These are phyloP conservation scores for Pteria penguin DNA, from an alignment of 2,888 invertebrate genomes.

Conservation along the genomic window DNA sequence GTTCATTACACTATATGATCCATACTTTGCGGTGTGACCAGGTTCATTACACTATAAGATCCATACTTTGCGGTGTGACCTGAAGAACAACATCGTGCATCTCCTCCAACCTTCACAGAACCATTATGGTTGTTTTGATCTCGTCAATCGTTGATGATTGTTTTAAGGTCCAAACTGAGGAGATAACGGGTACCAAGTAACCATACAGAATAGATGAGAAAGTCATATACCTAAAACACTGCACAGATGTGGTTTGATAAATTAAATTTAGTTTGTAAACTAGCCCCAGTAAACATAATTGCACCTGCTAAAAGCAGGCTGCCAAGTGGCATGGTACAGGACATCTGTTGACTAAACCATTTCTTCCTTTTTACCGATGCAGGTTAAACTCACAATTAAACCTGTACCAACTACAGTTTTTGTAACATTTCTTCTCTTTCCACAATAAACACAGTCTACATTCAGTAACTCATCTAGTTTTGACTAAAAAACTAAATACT, in stretches of 20 bases:
- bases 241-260: conserved; percentile 1
- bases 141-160: no score
- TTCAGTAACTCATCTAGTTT: no score
- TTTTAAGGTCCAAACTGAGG: not conserved
- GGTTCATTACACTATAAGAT: not conserved
- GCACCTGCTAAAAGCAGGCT: conserved; percentile 4
- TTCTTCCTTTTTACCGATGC: no score
- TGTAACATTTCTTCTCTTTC: no score
- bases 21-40: not conserved
- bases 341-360: conserved; percentile 3
- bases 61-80: not conserved
- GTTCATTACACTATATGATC: no score
- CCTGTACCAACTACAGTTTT: no score
- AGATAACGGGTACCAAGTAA: not conserved
- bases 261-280: not conserved
- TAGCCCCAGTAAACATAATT: conserved; percentile 4
- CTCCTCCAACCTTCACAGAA: not conserved
- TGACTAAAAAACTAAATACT: no score
- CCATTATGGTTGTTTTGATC: no score
- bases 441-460: no score
- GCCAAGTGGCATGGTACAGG: conserved; percentile 11
- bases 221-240: not conserved
- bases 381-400: no score
- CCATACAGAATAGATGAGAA: not conserved
- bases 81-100: not conserved